Evolutionary conservation across 1,140 invertebrate genomes (phyloP), one percentile per base, ranked within the genome.

Genomic region (Drosophila repleta): DNA sequence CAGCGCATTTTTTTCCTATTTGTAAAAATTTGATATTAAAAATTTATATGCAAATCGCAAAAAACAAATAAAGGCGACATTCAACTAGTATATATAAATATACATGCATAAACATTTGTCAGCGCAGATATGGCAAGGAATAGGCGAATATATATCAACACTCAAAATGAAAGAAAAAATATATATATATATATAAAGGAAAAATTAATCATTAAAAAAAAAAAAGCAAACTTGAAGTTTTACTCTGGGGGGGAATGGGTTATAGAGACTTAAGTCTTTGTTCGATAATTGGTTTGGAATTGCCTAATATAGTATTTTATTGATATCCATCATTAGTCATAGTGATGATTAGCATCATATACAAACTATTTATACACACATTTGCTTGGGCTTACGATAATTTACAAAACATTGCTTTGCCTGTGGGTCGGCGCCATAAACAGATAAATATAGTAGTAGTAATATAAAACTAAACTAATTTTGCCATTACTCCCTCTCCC

Each of bases 21-120:
- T 85, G 74, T 85, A 85, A 85, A 77, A 70, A 87, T 87, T 87
- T 87, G 78, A 87, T 87, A 85, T 87, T 76, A 87, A 76, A 87
- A 87, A 87, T 88, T 79, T 87, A 88, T 87, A 76, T 64, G 79
- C 62, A 66, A 70, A 66, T 70, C 65, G 74, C 78, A 73, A 74
- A 68, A 15, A 41, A 15, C 68, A 72, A 69, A 45, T 21, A 18
- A 24, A 35, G 20, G 52, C 37, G 45, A 46, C 49, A 61, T 67
- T 67, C 63, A 67, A 61, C 55, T 72, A 61, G 15, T 32, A 52
- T 48, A 58, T 39, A 21, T 45, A 82, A 60, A 75, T 70, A 71
- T 52, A 78, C 35, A 67, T 68, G 46, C 21, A 58, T 48, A 51
- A 52, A 62, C 45, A 75, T 75, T 60, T 79, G 67, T 77, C 55